These are phyloP conservation scores for Tringa solitaria DNA, from an alignment of 2,113 vertebrate species.

Conservation along the genomic window DNA sequence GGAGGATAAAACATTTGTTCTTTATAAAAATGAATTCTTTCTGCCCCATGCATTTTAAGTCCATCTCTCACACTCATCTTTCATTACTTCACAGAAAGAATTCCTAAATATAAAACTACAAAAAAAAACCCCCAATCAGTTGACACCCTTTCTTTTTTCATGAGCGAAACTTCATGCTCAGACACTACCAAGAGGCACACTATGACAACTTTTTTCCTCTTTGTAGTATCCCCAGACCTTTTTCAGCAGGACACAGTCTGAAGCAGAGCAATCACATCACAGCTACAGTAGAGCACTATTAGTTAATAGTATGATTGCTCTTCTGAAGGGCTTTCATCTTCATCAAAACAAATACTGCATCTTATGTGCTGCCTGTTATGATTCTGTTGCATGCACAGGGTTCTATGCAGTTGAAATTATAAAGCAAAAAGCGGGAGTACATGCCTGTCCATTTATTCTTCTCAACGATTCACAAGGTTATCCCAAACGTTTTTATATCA, in stretches of 20 bases:
- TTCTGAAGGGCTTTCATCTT: neutral
- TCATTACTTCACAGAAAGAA: neutral
- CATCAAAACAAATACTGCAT: neutral
- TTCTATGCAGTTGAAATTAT: conserved; percentile 23
- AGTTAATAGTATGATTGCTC: neutral
- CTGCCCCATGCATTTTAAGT: neutral
- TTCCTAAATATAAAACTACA: neutral
- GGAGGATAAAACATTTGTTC: neutral
- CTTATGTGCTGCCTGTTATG: neutral
- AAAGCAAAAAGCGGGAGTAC: conserved; percentile 34
- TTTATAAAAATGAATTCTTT: conserved; percentile 11
- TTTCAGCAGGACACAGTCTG: neutral
- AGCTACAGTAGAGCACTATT: neutral
- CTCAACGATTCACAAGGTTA: conserved; percentile 54
- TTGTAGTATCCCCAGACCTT: neutral
- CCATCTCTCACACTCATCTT: neutral
- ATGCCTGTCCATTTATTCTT: neutral
- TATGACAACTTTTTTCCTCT: neutral
- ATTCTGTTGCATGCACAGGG: neutral
- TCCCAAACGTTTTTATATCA: conserved; percentile 58
- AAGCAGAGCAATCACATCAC: neutral
- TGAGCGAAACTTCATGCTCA: neutral
- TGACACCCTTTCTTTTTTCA: neutral
- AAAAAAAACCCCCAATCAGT: accelerated
- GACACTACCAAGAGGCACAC: neutral